phyloP scores from a whole-genome alignment of 2,888 invertebrate genomes.

The Lissocephala sabroskyi region DNA sequence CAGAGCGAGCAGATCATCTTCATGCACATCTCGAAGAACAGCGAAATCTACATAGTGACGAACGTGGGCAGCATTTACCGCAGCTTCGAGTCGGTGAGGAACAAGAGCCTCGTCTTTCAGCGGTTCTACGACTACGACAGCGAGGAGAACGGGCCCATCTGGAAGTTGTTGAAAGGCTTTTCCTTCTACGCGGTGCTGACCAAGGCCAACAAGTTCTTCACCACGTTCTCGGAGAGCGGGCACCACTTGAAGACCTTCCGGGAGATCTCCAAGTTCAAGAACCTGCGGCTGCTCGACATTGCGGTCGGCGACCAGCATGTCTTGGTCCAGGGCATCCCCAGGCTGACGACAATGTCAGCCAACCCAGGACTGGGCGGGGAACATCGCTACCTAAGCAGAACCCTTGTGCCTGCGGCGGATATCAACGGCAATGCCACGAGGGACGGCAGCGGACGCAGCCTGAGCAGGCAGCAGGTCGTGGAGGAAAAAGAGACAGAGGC shows the following conservation, averaged over 20 bases:
- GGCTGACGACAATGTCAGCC: slow-evolving; percentile 54
- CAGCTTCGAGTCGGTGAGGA: slow-evolving; percentile 67
- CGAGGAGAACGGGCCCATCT: slow-evolving; percentile 71
- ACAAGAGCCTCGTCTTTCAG: slow-evolving; percentile 70
- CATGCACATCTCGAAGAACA: slow-evolving; percentile 69
- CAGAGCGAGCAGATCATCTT: slow-evolving; percentile 67
- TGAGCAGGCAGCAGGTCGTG: slow-evolving; percentile 29
- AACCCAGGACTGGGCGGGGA: slow-evolving; percentile 38
- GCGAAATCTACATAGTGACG: slow-evolving; percentile 70
- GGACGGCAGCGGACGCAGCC: slow-evolving; percentile 31
- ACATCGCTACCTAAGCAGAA: slow-evolving; percentile 53
- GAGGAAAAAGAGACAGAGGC: slow-evolving; percentile 25
- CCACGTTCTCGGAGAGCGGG: slow-evolving; percentile 72
- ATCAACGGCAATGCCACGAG: slow-evolving; percentile 39
- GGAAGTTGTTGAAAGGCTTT: slow-evolving; percentile 68
- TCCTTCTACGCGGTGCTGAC: slow-evolving; percentile 70
- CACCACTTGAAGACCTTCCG: slow-evolving; percentile 72
- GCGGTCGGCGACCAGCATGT: slow-evolving; percentile 70
- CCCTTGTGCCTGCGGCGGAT: slow-evolving; percentile 45
- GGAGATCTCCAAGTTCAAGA: slow-evolving; percentile 72
- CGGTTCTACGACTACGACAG: slow-evolving; percentile 71
- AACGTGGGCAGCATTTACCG: slow-evolving; percentile 69
- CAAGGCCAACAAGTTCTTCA: slow-evolving; percentile 70
- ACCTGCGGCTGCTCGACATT: slow-evolving; percentile 67
- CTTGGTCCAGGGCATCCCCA: slow-evolving; percentile 68